These are phyloP conservation scores for Apis mellifera DNA, from an alignment of 1,140 invertebrate species.

Conservation along the genomic window DNA sequence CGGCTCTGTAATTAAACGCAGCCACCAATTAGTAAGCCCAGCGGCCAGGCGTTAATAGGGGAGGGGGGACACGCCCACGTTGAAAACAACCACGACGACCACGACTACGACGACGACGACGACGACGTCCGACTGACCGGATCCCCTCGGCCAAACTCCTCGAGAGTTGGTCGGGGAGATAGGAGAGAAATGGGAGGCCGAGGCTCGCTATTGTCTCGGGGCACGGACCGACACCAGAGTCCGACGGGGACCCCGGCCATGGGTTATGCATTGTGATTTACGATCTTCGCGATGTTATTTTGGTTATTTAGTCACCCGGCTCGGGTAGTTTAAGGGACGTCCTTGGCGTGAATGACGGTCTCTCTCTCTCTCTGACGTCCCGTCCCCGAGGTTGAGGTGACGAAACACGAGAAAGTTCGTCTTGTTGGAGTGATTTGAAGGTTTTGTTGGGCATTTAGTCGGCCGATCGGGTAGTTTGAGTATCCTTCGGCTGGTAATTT, in stretches of 20 bases:
- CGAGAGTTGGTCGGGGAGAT: no score
- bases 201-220: constrained; percentile 17
- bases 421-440: no score
- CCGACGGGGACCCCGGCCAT: neutral
- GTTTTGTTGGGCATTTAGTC: no score
- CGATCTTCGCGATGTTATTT: constrained; percentile 24
- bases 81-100: constrained; percentile 15
- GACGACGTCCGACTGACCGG: constrained; percentile 3
- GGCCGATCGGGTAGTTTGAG: no score
- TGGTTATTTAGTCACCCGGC: constrained; percentile 7
- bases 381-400: no score
- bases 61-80: constrained; percentile 32
- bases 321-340: neutral
- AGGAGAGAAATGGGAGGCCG: no score
- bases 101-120: no score
- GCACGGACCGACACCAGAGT: neutral
- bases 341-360: neutral
- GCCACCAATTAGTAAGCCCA: constrained; percentile 41
- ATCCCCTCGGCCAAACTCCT: neutral
- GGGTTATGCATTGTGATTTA: constrained; percentile 11
- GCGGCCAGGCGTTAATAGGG: constrained; percentile 43
- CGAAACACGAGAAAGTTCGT: no score
- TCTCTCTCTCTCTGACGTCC: no score
- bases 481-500: no score
- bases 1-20: constrained; percentile 77